Evolutionary conservation across 1,140 invertebrate species (phyloP).

Genomic region (Drosophila parvula): DNA sequence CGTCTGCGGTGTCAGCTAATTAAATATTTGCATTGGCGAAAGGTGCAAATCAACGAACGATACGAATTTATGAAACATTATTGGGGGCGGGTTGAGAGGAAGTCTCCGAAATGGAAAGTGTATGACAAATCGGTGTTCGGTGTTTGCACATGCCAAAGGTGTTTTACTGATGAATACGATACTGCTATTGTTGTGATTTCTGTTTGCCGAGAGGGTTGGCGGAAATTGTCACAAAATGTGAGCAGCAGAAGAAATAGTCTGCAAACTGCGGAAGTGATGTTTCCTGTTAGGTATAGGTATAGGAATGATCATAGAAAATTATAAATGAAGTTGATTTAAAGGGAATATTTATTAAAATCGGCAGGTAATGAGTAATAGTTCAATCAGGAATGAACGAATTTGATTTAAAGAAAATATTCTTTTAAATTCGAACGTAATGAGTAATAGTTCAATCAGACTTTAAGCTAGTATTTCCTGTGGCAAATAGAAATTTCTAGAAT

Average conservation of each 20-base stretch:
- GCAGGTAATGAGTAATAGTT: background rate
- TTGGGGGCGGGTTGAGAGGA: conserved; percentile 65
- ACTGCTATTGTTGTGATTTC: conserved; percentile 38
- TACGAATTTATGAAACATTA: conserved; percentile 55
- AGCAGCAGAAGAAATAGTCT: background rate
- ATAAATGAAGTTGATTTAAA: background rate
- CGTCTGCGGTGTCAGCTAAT: conserved; percentile 63
- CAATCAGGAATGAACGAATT: background rate
- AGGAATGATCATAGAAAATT: background rate
- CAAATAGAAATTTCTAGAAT: too few species aligned
- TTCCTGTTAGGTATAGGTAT: conserved; percentile 30
- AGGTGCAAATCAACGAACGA: conserved; percentile 68
- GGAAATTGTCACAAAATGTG: conserved; percentile 49
- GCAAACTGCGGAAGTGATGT: conserved; percentile 16
- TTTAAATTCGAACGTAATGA: too few species aligned
- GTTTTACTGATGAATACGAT: conserved; percentile 43
- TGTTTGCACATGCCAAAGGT: conserved; percentile 64
- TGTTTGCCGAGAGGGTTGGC: conserved; percentile 25
- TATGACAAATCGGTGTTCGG: conserved; percentile 26
- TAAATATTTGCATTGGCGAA: conserved; percentile 74
- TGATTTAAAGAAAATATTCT: too few species aligned
- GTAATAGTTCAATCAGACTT: too few species aligned
- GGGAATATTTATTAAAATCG: background rate
- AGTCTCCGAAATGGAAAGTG: conserved; percentile 55
- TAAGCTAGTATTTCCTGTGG: too few species aligned